Base-by-base conservation (phyloP, 2,888 invertebrate species). In the Agrilus mali region DNA sequence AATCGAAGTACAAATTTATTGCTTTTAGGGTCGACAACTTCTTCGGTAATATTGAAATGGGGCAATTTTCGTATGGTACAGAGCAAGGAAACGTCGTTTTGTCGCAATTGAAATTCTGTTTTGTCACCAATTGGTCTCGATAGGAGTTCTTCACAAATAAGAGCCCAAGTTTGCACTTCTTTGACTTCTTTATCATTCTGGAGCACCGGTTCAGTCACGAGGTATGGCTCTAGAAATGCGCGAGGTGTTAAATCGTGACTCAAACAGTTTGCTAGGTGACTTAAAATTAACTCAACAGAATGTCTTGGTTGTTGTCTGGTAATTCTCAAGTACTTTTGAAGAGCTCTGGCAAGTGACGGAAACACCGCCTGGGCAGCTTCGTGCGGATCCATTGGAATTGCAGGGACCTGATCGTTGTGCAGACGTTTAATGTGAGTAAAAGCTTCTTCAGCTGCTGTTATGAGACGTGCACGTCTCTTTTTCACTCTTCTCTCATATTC, bases 361-460 rank as follows among this genome's bases (percentile, higher is more conserved):
- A 98, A 97, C 43, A 98, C 92, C 0, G 96, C 93, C 64, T 94
- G 92, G 0, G 97, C 97, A 4, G 97, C 96, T 69, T 96, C 96
- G 56, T 89, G 81, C 0, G 96, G 86, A 60, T 95, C 93, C 72
- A 98, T 82, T 0, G 87, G 85, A 46, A 86, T 78, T 0, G 88
- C 85, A 0, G 88, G 82, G 27, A 84, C 80, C 42, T 77, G 73
- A 53, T 78, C 79, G 47, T 78, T 75, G 50, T 78, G 70, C 48
- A 94, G 77, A 33, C 95, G 74, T 57, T 90, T 86, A 50, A 98
- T 93, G 61, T 97, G 96, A 10, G 95, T 93, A 66, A 98, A 98
- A 1, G 97, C 95, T 61, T 98, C 97, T 66, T 98, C 97, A 0
- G 95, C 87, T 1, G 96, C 93, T 1, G 89, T 86, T 43, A 95